Evolutionary conservation across 2,888 invertebrate genomes (phyloP), one percentile per base, ranked within the genome.

Genomic region (Pollenia angustigena): DNA sequence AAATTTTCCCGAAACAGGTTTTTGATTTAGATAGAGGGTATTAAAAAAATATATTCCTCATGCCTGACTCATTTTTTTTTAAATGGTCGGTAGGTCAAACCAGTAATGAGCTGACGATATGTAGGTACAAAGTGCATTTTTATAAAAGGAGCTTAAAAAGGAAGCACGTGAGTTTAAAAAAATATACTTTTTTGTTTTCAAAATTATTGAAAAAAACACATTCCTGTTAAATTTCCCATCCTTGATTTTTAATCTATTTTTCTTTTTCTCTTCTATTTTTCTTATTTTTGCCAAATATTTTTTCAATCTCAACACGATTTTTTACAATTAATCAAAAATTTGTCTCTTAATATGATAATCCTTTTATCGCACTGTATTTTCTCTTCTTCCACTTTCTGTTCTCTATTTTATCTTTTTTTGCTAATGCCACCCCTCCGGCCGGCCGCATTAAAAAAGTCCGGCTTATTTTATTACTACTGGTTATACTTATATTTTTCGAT

Each of bases 381-480:
- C 8, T 58, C 40, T 18, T n/a, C 40, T 14, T 58, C 40, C 14
- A 14, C 14, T 58, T 14, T 14, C 32, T 32, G 32, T 32, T 12
- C n/a, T 56, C 44, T 76, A 1, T 23, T 2, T 23, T 23, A 23
- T 23, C 23, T 23, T 23, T 9, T 9, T 62, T 50, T 16, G 4
- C 16, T 23, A 58, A 50, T 50, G 56, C 48, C 23, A 40, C 54
- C 54, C 40, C 66, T 69, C 79, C 79, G 68, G 79, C 79, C 79
- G 79, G 79, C n/a, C 32, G 40, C 32, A 32, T 32, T 32, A 16
- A 40, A 66, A 56, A 32, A 16, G 42, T 66, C 16, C 44, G 54
- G 32, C 64, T 64, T 66, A 54, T 78, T 66, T 64, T 18, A 4
- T 56, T 56, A 18, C 32, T 52, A 8, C 11, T 60, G 3, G 32